Base-by-base conservation (phyloP, 2,113 vertebrate species). In the Spizaetus ornatus region DNA sequence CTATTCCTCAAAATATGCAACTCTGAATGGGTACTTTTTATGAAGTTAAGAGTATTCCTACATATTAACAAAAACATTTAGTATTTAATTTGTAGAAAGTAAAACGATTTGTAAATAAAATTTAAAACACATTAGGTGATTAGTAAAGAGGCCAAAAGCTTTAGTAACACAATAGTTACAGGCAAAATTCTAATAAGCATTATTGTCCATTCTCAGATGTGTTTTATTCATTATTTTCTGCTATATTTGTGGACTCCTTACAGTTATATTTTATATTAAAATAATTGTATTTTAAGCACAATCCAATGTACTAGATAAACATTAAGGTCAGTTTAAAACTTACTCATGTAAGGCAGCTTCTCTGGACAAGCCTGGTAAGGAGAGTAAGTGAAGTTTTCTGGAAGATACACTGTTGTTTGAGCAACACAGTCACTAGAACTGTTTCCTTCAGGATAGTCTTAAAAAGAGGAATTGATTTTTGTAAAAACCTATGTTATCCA, bases 311-410 rank as follows among this genome's bases (percentile, higher is more conserved):
- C 21, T n/a, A 62, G 13, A 72, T n/a, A 32, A 96, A 76, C 17
- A 52, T 58, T 40, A 91, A 94, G 11, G 43, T 40, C 11, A 82
- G 45, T 91, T 79, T 78, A 84, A 92, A 88, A 99, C 99, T 99
- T 97, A 99, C 99, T 99, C 99, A 99, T 99, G 92, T 99, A 99
- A 99, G 99, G 99, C 97, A 99, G 98, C 89, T 99, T 99, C 96
- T 99, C 99, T 70, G 99, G 99, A 94, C 99, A 99, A 89, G 99
- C 98, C 85, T 99, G 98, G 95, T 98, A 98, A 91, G 99, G 98
- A 95, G 98, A 98, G 48, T 99, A 99, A 67, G 99, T 99, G 98
- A 99, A 99, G 97, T 99, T 99, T 98, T 99, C 99, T 48, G 99
- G 99, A 95, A 99, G 99, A 97, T 99, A 99, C 42, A 98, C 98